Evolutionary conservation across 2,113 vertebrate genomes (phyloP), one percentile per base, ranked within the genome.

Genomic region (Tetrax tetrax): DNA sequence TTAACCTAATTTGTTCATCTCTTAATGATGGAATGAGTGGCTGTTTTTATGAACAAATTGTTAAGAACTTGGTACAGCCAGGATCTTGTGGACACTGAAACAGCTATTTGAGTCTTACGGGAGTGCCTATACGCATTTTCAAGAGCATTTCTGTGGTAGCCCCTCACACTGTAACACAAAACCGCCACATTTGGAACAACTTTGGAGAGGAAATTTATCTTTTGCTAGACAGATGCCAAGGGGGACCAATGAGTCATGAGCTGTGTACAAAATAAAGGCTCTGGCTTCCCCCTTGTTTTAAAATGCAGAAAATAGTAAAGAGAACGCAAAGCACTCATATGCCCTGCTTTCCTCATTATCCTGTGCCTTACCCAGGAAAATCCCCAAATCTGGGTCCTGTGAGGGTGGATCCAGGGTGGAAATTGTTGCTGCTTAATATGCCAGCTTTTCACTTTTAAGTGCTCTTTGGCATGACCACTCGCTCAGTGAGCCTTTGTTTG

Each of bases 311-410:
- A 76, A 68, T 23, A 6, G 6, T 9, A 71, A 91, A 60, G 16
- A 31, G 18, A 59, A 37, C 0, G 1, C 12, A 64, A 79, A 25
- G 5, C 12, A 43, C 14, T 10, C 17, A 13, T 0, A 0, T 35
- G 19, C 5, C 23, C 15, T 41, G 6, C 19, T 79, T 90, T 88
- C 22, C 17, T 35, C 13, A 2, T 17, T 68, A 59, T 4, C 18
- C 6, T 37, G 3, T 10, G 3, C 13, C 6, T 65, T 6, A 10
- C 12, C 17, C 2, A 25, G 23, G 83, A 87, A 86, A 38, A 64
- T 9, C 3, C 9, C 5, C 12, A n/a, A 27, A 71, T 4, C 4
- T 72, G 9, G 5, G 15, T 56, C 33, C 37, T 76, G 6, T 65
- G 82, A 81, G 41, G 38, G 31, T 50, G 18, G 25, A 71, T 24